Evolutionary conservation across 2,113 vertebrate genomes (phyloP).

Genomic region (Pungitius pungitius): DNA sequence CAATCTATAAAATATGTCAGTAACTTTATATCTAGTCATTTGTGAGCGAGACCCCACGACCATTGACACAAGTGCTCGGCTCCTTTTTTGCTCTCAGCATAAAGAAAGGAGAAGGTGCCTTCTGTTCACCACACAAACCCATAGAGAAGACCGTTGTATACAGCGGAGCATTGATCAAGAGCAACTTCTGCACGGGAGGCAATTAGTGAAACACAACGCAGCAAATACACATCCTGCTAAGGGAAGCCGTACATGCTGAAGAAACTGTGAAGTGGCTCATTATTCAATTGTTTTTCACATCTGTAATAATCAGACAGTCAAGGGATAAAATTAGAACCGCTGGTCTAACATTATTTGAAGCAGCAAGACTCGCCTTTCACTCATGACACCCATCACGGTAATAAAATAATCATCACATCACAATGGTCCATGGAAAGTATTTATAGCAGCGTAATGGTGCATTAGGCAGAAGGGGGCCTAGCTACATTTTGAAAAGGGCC

Average conservation of each 20-base stretch:
- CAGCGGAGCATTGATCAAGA: slow-evolving; percentile 2
- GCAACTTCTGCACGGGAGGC: slow-evolving; percentile 10
- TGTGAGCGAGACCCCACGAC: neutral
- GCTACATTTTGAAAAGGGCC: slow-evolving; percentile 43
- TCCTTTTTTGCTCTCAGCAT: neutral
- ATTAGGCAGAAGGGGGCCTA: slow-evolving; percentile 47
- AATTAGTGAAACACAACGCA: slow-evolving; percentile 20
- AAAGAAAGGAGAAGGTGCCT: neutral
- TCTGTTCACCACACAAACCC: neutral
- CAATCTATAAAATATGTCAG: neutral
- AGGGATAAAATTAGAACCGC: slow-evolving; percentile 1
- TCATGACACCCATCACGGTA: slow-evolving; percentile 3
- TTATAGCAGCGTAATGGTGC: slow-evolving; percentile 60
- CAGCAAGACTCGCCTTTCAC: slow-evolving; percentile 4
- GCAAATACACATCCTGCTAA: slow-evolving; percentile 1
- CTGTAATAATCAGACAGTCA: slow-evolving; percentile 27
- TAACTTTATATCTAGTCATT: neutral
- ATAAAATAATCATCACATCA: slow-evolving; percentile 68
- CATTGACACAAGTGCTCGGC: neutral
- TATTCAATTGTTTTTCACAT: slow-evolving; percentile 19
- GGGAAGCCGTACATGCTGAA: slow-evolving; percentile 8
- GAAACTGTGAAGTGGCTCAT: slow-evolving; percentile 13
- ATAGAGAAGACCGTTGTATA: neutral
- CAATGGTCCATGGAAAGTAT: slow-evolving; percentile 49
- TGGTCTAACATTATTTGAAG: neutral